Evolutionary conservation across 2,888 invertebrate species (phyloP).

Genomic region (Cacoxenus indagator): DNA sequence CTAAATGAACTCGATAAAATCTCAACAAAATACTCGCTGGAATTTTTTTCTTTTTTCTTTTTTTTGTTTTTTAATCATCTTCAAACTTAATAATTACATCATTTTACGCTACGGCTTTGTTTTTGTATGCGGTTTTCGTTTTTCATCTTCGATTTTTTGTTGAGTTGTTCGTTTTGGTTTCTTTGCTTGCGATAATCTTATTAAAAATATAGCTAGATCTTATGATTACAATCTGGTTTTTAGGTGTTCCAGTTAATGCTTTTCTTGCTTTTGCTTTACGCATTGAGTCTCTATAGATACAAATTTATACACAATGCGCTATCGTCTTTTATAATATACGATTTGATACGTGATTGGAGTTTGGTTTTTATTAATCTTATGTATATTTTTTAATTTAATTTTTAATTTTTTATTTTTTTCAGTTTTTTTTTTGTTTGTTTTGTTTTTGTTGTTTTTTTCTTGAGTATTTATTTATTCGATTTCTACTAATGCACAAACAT

Average conservation of each 20-base stretch:
- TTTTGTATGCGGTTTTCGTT: neutral
- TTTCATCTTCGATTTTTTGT: neutral
- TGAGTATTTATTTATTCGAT: neutral
- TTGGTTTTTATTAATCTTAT: too few species aligned
- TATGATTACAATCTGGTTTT: constrained; percentile 12
- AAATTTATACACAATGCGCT: constrained; percentile 14
- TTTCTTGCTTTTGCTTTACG: constrained; percentile 1
- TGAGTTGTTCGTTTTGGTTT: neutral
- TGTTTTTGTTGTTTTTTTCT: neutral
- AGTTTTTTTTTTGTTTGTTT: neutral
- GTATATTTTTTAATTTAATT: neutral
- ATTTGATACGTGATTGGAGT: neutral
- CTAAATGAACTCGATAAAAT: neutral
- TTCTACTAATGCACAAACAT: constrained; percentile 16
- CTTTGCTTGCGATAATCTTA: neutral
- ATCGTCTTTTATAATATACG: neutral
- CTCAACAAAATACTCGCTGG: neutral
- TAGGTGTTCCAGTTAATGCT: constrained; percentile 21
- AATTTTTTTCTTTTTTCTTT: neutral
- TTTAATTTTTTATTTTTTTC: neutral
- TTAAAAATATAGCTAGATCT: constrained; percentile 12
- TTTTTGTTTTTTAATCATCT: neutral
- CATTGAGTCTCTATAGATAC: constrained; percentile 20
- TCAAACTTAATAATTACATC: neutral
- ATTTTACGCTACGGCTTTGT: neutral